Evolutionary conservation across 2,888 invertebrate species (phyloP).

Genomic region (Lasioglossum leucozonium): DNA sequence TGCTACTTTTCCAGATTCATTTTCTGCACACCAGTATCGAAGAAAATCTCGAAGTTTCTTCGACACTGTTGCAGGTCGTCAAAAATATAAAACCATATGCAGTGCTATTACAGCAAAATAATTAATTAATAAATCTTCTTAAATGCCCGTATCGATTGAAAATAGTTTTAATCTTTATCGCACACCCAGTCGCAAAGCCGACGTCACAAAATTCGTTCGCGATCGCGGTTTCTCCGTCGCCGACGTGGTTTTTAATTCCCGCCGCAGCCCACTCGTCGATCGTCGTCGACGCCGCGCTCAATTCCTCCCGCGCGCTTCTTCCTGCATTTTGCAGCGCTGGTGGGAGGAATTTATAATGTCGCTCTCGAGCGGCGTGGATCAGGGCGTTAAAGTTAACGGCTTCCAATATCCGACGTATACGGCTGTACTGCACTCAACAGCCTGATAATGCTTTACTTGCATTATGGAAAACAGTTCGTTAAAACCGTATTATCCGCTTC

Average conservation of each 20-base stretch:
- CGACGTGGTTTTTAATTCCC: slow-evolving; percentile 25
- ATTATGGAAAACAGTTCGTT: slow-evolving; percentile 80
- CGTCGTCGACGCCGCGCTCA: background rate
- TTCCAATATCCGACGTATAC: slow-evolving; percentile 62
- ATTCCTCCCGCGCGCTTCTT: slow-evolving; percentile 30
- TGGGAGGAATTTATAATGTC: slow-evolving; percentile 71
- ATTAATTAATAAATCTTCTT: too few relatives aligned
- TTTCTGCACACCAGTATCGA: too few relatives aligned
- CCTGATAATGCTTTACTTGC: slow-evolving; percentile 79
- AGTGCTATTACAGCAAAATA: too few relatives aligned
- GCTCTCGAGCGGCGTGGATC: slow-evolving; percentile 61
- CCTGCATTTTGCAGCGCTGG: slow-evolving; percentile 14
- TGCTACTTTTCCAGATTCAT: too few relatives aligned
- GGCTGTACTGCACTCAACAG: slow-evolving; percentile 70
- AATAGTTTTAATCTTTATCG: background rate
- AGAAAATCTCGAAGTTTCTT: too few relatives aligned
- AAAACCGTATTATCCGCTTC: slow-evolving; percentile 75
- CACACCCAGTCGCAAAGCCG: background rate
- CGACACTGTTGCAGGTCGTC: too few relatives aligned
- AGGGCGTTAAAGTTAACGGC: slow-evolving; percentile 75
- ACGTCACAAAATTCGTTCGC: background rate
- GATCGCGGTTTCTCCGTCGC: background rate
- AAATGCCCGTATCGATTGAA: background rate
- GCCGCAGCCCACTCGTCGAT: slow-evolving; percentile 17
- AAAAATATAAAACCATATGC: too few relatives aligned